Base-by-base conservation (phyloP, 2,888 invertebrate genomes). In the Cheilosia soror region DNA sequence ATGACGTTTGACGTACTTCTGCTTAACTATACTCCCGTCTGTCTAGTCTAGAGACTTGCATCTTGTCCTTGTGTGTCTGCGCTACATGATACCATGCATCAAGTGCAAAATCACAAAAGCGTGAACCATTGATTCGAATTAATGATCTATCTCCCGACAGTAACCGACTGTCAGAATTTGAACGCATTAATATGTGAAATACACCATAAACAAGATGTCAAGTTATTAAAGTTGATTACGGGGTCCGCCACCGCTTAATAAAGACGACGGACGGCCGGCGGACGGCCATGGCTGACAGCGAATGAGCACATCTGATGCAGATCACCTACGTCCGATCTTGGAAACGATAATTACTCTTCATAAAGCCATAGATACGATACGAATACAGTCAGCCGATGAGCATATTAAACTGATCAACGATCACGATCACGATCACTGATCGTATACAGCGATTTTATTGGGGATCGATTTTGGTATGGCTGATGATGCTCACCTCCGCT, bases 161-260 rank as follows among this genome's bases (percentile, higher is more conserved):
- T 33, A 31, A 65, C 78, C 51, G 55, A 65, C 37, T 58, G 66
- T 11, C 62, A 49, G 72, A 83, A 79, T 40, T 58, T 69, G 57
- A 78, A 33, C 51, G 51, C 69, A 75, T 75, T 73, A 73, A 57
- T 58, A 51, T 33, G 55, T 58, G 80, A 80, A 76, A 47, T 65
- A 76, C 27, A 53, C 20, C 71, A 76, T 80, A 68, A 76, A 71
- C 81, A 80, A 85, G 76, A 81, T 72, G 81, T 85, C 85, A 85
- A 76, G 80, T 68, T 58, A 68, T 76, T 57, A 76, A 47, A 62
- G 65, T 80, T 84, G 65, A 84, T 80, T 75, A 66, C 15, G 69
- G 58, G 65, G n/a, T 73, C 62, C 63, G 57, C 37, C 68, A 63
- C 27, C 58, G 51, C 58, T 63, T 49, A 13, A 33, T 33, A 37